Percentiles rank a stretch among this genome's conserved stretches.
These are phyloP conservation scores for Jacana jacana DNA, from an alignment of 2,113 vertebrate species.

Conservation along the genomic window DNA sequence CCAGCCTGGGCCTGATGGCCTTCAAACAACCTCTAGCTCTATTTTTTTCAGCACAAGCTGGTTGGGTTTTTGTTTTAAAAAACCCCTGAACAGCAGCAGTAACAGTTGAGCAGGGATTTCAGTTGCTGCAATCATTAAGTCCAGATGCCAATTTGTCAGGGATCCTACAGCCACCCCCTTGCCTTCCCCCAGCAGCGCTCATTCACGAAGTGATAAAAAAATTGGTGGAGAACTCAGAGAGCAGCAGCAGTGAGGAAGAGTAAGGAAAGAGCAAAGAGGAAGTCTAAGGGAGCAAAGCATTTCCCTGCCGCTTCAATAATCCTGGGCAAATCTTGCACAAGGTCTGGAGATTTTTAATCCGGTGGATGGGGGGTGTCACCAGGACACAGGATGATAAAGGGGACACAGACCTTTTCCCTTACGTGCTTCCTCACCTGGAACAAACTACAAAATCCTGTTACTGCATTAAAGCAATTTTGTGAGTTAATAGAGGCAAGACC, in stretches of 20 bases:
- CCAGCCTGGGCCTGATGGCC: background rate
- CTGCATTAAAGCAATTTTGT: background rate
- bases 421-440: background rate
- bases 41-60: background rate
- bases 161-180: background rate
- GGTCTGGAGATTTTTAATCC: background rate
- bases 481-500: background rate
- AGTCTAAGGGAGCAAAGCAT: background rate
- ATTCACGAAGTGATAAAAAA: background rate
- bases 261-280: background rate
- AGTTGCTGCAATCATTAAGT: background rate
- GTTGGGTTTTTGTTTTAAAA: background rate
- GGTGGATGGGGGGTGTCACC: fast-evolving
- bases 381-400: background rate
- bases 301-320: background rate
- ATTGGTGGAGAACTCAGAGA: background rate
- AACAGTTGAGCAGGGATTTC: background rate
- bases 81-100: background rate
- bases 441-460: background rate
- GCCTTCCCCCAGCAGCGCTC: background rate
- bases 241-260: background rate
- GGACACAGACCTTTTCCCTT: background rate
- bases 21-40: conserved; percentile 23
- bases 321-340: background rate
- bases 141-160: background rate